phyloP scores from a whole-genome alignment of 2,113 vertebrate genomes.

The Hypocryptadius cinnamomeus region DNA sequence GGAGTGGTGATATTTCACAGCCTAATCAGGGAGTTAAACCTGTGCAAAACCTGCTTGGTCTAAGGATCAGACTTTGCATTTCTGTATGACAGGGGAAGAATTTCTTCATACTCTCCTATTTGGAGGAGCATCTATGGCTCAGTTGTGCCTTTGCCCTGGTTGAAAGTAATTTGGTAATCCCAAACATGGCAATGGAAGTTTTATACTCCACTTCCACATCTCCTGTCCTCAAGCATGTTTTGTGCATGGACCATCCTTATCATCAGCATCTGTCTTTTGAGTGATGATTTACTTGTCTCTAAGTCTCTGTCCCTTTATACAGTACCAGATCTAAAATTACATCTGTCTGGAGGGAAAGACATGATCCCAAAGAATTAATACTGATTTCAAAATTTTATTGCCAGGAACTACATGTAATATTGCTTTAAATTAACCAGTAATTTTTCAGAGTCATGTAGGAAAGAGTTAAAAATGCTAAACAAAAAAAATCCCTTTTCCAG shows the following conservation, averaged over 20 bases:
- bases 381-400: not conserved
- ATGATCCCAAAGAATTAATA: not conserved
- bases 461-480: not conserved
- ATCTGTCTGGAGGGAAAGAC: not conserved
- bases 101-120: not conserved
- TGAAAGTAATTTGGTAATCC: not conserved
- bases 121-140: not conserved
- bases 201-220: not conserved
- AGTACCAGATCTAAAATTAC: not conserved
- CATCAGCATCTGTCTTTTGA: slow-evolving; percentile 24
- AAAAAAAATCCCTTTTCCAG: not conserved
- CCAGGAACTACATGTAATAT: not conserved
- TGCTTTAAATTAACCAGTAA: not conserved
- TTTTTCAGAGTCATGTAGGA: slow-evolving; percentile 24
- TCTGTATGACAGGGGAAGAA: not conserved
- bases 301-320: not conserved
- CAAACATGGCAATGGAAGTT: not conserved
- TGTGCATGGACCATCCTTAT: not conserved
- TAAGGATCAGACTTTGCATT: not conserved
- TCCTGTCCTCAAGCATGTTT: not conserved
- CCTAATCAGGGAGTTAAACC: not conserved
- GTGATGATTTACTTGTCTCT: not conserved
- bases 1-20: not conserved
- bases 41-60: not conserved
- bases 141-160: not conserved